Evolutionary conservation across 1,140 invertebrate species (phyloP), one percentile per base, ranked within the genome.

Genomic region (Drosophila neocordata): DNA sequence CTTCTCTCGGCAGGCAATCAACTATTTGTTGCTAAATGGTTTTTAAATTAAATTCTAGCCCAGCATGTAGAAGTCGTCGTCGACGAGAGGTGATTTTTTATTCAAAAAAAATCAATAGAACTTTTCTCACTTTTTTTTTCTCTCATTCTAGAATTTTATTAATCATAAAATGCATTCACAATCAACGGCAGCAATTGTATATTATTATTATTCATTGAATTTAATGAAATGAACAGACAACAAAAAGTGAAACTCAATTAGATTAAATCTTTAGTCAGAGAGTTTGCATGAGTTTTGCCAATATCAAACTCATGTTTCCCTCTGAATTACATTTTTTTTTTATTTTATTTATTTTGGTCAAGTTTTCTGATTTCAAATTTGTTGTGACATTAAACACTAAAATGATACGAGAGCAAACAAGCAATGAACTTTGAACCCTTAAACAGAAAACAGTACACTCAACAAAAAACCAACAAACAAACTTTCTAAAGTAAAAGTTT

Each of bases 141-240:
- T 15, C 15, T 60, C 58, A 20, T 22, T 9, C 31, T 55, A 22
- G 20, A 48, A 53, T 51, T 68, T 48, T 15, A 64, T 58, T 72
- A 12, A 18, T 38, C 31, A 31, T 53, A 66, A 51, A 59, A 41
- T 35, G 44, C 13, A 38, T 27, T n/a, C 37, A 27, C 18, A 11
- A n/a, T 35, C 22, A 60, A 55, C 37, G 20, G 44, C 65, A 69
- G 53, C 35, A 73, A 69, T 35, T 35, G 53, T 69, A 24, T 1
- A 1, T 57, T 63, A 48, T 79, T 75, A 48, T 65, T 75, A 41
- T 67, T 75, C 64, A 68, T 76, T 79, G 31, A 83, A 74, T 79
- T 83, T 37, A 24, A 85, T 87, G 38, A 85, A 85, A 76, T 57
- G 65, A 60, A 66, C 82, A 85, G 82, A 85, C 82, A 85, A 85